A percentile compares a stretch with the other conserved stretches of the same genome.
Evolutionary conservation across 2,797 vertebrate genomes (phyloP).

Genomic region (Poecilia picta): DNA sequence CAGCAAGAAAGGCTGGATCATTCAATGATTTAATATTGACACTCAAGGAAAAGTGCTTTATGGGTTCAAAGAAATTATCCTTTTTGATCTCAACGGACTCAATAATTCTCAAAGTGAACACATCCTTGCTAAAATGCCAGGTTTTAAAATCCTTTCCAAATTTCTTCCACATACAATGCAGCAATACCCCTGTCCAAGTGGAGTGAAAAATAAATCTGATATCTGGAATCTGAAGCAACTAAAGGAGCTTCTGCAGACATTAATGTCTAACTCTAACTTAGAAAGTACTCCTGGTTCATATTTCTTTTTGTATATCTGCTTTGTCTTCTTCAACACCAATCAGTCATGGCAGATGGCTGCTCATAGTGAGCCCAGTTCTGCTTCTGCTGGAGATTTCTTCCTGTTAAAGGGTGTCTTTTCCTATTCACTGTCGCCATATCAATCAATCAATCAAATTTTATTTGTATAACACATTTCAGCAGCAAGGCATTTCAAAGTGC

Average conservation of each 20-base stretch:
- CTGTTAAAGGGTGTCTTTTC: neutral
- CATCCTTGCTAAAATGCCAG: neutral
- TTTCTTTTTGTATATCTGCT: neutral
- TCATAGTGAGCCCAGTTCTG: neutral
- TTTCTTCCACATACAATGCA: neutral
- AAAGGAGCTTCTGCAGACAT: neutral
- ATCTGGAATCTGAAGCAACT: neutral
- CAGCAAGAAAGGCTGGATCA: neutral
- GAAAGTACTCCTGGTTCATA: neutral
- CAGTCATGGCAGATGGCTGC: neutral
- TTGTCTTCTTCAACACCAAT: neutral
- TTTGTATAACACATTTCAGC: no score
- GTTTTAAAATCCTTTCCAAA: neutral
- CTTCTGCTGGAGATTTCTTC: neutral
- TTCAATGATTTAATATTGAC: neutral
- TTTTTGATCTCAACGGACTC: neutral
- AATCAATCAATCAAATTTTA: no score
- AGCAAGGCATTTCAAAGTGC: no score
- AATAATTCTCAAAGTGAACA: neutral
- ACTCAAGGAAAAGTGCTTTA: neutral
- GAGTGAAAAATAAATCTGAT: neutral
- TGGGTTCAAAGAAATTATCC: neutral
- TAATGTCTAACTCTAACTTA: neutral
- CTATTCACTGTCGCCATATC: neutral
- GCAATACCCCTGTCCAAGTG: neutral